These are phyloP conservation scores for Gymnarchus niloticus DNA, from an alignment of 2,113 vertebrate species.

Conservation along the genomic window DNA sequence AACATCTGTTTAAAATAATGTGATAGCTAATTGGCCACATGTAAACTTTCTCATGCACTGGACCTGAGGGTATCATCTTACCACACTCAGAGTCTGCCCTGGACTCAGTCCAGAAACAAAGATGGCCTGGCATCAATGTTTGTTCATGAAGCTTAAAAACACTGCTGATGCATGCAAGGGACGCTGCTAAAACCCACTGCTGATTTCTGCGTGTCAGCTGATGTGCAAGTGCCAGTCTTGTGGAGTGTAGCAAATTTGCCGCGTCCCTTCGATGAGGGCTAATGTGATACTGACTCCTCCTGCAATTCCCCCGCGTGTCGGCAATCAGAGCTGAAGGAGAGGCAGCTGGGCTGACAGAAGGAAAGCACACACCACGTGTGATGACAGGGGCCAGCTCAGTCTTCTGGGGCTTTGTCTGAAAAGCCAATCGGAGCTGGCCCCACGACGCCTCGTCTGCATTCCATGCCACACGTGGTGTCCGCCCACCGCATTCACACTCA, in stretches of 20 bases:
- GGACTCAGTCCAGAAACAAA: not conserved
- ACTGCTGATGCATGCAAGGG: not conserved
- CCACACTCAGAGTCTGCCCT: not conserved
- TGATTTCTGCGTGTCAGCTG: not conserved
- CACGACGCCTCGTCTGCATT: not conserved
- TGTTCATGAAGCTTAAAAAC: not conserved
- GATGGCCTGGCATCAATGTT: not conserved
- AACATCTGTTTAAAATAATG: not conserved
- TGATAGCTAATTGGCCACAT: not conserved
- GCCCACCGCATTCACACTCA: not conserved
- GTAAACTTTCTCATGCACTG: not conserved
- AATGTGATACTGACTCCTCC: not conserved
- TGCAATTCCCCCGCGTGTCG: not conserved
- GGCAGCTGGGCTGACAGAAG: slow-evolving; percentile 4
- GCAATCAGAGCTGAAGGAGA: not conserved
- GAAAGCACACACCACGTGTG: not conserved
- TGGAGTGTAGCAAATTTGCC: not conserved
- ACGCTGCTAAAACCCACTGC: not conserved
- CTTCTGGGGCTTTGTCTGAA: not conserved
- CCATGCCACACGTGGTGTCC: not conserved
- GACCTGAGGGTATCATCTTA: not conserved
- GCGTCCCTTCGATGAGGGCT: not conserved
- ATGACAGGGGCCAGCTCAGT: not conserved
- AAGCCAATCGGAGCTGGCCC: not conserved
- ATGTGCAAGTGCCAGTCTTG: not conserved